Evolutionary conservation across 2,113 vertebrate genomes (phyloP).

Genomic region (Ivindomyrus marchei): DNA sequence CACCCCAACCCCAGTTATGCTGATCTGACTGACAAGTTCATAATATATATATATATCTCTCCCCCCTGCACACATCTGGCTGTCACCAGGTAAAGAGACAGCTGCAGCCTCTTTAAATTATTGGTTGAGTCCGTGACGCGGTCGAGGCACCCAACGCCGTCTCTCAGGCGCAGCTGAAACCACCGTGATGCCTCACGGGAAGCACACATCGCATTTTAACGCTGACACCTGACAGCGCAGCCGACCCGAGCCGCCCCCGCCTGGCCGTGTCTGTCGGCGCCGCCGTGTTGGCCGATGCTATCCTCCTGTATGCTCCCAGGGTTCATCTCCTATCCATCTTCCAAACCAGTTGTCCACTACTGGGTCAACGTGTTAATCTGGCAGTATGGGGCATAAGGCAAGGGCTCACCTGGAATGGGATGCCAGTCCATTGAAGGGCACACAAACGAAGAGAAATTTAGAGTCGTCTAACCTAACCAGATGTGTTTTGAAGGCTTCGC

Average conservation of each 20-base stretch:
- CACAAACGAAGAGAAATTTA: background rate
- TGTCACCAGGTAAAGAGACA: background rate
- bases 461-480: background rate
- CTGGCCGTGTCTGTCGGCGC: background rate
- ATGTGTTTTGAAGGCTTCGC: background rate
- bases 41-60: background rate
- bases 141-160: background rate
- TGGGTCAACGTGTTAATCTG: background rate
- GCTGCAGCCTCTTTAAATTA: background rate
- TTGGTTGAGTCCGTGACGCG: background rate
- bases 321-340: background rate
- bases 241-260: background rate
- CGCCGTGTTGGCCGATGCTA: background rate
- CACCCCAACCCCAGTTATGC: background rate
- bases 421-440: background rate
- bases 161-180: background rate
- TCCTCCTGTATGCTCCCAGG: background rate
- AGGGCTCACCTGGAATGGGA: background rate
- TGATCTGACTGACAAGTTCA: conserved; percentile 2
- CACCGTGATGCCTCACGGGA: too few relatives aligned
- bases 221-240: background rate
- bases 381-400: background rate
- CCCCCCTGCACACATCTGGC: background rate
- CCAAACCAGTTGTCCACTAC: background rate
- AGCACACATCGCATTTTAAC: background rate